Conservation (phyloP, 2,113 vertebrate genomes). For the Balaeniceps rex region DNA sequence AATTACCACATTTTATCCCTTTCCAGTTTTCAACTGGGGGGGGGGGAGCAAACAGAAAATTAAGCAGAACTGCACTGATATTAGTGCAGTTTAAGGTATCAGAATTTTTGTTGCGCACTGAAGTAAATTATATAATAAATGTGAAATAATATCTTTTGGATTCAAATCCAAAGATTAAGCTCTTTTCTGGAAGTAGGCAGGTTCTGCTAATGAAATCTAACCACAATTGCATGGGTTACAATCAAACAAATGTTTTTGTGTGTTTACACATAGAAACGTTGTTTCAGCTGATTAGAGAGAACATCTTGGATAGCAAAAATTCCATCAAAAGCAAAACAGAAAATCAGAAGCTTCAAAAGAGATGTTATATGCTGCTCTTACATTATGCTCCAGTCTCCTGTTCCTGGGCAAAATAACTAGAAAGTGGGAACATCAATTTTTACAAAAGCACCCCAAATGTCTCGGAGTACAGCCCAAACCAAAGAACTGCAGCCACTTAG, state of each 20-base stretch:
- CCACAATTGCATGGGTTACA: not conserved
- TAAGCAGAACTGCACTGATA: not conserved
- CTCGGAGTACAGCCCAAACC: not conserved
- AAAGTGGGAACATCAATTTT: not conserved
- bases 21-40: not conserved
- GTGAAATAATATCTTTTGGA: not conserved
- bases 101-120: not conserved
- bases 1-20: not conserved
- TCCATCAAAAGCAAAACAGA: not conserved
- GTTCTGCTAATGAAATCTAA: not conserved
- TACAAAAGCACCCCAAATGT: not conserved
- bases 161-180: not conserved
- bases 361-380: not conserved
- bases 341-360: not conserved
- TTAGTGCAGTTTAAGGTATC: not conserved
- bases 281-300: not conserved
- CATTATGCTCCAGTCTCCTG: not conserved
- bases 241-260: not conserved
- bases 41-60: not conserved
- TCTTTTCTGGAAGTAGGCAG: not conserved
- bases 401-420: not conserved
- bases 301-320: not conserved
- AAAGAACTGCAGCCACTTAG: not conserved
- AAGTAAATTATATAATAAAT: not conserved
- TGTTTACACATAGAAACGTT: accelerated